These are phyloP conservation scores for human (Homo sapiens) DNA, from an alignment of 2,113 vertebrate genomes.

Conservation along the genomic window DNA sequence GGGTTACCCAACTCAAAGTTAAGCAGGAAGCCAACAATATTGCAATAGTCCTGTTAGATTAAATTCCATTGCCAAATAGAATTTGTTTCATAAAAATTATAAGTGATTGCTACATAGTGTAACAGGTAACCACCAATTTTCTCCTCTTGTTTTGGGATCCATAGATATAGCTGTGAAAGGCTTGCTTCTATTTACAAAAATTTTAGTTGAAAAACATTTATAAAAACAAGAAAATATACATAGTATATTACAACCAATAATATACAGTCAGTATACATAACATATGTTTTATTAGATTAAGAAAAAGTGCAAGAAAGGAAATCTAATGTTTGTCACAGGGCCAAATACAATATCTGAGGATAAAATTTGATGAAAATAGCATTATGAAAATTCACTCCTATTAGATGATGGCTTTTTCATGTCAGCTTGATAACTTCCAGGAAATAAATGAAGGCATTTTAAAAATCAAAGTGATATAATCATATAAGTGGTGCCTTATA, in stretches of 20 bases:
- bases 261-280: background rate
- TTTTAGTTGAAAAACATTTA: background rate
- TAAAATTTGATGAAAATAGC: slow-evolving; percentile 21
- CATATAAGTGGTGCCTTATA: slow-evolving; percentile 8
- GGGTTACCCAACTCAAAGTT: background rate
- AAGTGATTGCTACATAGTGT: background rate
- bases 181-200: background rate
- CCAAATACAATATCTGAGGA: slow-evolving; percentile 4
- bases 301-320: slow-evolving; percentile 25
- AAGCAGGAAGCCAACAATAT: background rate
- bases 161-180: slow-evolving; percentile 4
- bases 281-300: background rate
- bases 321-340: background rate
- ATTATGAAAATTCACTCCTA: slow-evolving; percentile 58
- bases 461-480: slow-evolving; percentile 61
- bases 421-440: slow-evolving; percentile 51
- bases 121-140: background rate
- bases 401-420: slow-evolving; percentile 49
- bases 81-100: background rate
- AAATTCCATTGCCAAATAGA: background rate
- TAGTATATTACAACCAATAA: background rate
- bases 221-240: background rate
- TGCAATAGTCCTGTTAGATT: background rate
- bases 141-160: slow-evolving; percentile 3
- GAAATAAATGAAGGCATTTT: slow-evolving; percentile 62